Percentiles rank a stretch among this genome's conserved stretches.
Evolutionary conservation across 2,113 vertebrate species (phyloP).

Genomic region (Equus przewalskii): DNA sequence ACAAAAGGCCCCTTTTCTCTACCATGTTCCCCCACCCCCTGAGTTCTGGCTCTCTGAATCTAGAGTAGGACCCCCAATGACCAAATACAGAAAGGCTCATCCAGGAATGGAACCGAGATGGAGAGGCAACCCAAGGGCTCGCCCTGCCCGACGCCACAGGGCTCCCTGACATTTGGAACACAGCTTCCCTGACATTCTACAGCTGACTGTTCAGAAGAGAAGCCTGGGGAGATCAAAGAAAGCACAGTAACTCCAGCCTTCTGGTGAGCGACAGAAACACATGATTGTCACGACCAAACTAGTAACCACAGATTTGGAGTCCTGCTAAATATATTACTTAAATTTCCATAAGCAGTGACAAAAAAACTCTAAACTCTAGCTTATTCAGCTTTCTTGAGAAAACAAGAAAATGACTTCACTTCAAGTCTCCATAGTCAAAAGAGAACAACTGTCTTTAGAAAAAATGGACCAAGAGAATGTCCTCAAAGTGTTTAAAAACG

Average conservation of each 20-base stretch:
- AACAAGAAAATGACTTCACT: background rate
- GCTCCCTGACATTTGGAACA: background rate
- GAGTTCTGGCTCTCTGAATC: background rate
- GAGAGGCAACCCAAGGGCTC: background rate
- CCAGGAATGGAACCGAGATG: background rate
- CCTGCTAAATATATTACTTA: background rate
- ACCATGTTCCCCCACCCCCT: background rate
- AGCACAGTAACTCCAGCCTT: background rate
- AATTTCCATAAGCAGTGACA: background rate
- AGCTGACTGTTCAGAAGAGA: background rate
- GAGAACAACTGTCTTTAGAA: background rate
- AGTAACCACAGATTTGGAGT: background rate
- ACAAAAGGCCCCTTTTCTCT: background rate
- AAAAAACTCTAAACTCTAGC: background rate
- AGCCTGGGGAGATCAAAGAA: slow-evolving; percentile 22
- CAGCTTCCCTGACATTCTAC: background rate
- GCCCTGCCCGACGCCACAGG: background rate
- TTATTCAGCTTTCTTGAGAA: background rate
- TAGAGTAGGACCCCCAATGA: background rate
- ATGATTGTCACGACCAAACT: background rate
- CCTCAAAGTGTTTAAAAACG: background rate
- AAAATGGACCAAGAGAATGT: background rate
- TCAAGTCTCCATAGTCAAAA: background rate
- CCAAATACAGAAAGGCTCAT: background rate
- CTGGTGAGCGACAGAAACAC: background rate